Conservation (phyloP, 2,797 vertebrate species). For the Eospalax fontanierii region DNA sequence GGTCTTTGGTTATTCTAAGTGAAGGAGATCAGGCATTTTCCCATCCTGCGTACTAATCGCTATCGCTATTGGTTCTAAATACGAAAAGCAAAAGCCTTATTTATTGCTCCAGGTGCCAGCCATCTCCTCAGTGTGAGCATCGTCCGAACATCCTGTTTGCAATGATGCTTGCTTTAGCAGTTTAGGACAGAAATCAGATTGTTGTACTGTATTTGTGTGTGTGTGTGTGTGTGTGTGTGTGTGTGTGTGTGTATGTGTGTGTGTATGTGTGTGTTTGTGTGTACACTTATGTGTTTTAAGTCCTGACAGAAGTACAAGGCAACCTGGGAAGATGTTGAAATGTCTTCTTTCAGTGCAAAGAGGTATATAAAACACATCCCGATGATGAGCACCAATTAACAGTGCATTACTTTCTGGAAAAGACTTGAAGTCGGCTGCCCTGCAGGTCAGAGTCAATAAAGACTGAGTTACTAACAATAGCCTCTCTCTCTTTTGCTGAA, state of each 20-base stretch:
- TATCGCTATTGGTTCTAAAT: constrained; percentile 66
- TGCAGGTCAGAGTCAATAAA: constrained; percentile 87
- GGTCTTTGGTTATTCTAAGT: constrained; percentile 64
- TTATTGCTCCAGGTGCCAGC: neutral
- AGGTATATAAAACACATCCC: constrained; percentile 73
- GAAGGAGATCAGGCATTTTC: constrained; percentile 37
- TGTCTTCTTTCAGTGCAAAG: constrained; percentile 60
- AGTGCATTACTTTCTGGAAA: constrained; percentile 83
- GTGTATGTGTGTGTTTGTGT: neutral
- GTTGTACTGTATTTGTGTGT: neutral
- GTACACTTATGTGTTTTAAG: neutral
- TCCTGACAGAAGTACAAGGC: constrained; percentile 1
- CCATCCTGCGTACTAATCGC: too few relatives aligned
- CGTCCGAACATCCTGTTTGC: constrained; percentile 28
- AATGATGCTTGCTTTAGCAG: constrained; percentile 13
- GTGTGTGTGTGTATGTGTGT: neutral
- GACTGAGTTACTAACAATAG: constrained; percentile 87
- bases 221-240: neutral
- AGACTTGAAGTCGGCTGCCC: constrained; percentile 84
- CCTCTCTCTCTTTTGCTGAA: constrained; percentile 83
- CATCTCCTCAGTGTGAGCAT: constrained; percentile 13
- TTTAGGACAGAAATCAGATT: constrained; percentile 49
- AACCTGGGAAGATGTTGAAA: constrained; percentile 64
- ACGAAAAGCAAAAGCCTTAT: neutral
- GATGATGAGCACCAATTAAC: constrained; percentile 84